Evolutionary conservation across 2,888 invertebrate genomes (phyloP).

Genomic region (Papilio protenor): DNA sequence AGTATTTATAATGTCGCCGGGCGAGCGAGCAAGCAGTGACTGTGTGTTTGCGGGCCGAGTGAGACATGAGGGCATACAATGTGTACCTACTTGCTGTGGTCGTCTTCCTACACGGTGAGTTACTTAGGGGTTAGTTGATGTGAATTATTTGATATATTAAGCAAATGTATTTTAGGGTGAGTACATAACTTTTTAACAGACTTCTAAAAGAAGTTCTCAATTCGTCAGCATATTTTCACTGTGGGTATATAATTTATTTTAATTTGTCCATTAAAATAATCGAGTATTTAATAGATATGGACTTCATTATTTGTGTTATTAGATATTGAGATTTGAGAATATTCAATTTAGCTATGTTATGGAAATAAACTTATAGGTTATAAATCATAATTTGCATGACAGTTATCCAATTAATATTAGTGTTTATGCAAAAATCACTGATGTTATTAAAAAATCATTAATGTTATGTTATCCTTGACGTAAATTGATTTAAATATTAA

Average conservation of each 20-base stretch:
- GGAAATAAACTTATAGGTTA: not conserved
- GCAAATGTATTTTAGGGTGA: not conserved
- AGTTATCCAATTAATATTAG: not conserved
- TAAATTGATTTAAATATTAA: not conserved
- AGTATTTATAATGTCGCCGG: constrained; percentile 38
- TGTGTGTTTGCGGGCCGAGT: constrained; percentile 34
- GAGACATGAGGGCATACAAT: constrained; percentile 39
- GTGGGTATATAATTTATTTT: too few species aligned
- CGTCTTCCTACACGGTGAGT: constrained; percentile 40
- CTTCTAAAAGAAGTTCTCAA: not conserved
- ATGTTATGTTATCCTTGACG: not conserved
- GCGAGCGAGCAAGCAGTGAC: constrained; percentile 32
- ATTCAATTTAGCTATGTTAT: not conserved
- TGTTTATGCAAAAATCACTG: not conserved
- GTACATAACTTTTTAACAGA: not conserved
- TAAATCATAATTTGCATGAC: not conserved
- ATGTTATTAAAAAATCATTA: not conserved
- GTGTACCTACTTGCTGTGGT: constrained; percentile 21
- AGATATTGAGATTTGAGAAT: not conserved
- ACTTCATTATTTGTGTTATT: not conserved
- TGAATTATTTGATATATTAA: constrained; percentile 6
- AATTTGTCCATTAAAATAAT: not conserved
- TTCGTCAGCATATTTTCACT: too few species aligned
- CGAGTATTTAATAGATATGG: not conserved
- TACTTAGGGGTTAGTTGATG: not conserved